phyloP scores from a whole-genome alignment of 1,140 invertebrate species.

The Scaptomyza pallida region DNA sequence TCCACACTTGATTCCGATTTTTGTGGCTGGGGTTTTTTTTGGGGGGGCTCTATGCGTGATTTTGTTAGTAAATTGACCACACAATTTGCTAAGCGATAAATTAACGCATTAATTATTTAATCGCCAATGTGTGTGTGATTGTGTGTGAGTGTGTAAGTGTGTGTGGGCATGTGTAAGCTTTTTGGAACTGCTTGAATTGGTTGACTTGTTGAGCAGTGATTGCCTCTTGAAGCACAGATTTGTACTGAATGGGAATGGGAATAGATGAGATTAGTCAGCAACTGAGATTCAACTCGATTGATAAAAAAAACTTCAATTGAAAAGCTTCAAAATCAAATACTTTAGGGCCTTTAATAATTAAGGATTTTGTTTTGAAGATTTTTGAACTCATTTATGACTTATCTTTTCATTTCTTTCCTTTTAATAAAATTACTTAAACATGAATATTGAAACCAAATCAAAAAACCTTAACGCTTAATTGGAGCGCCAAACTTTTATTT shows the following conservation, averaged over 20 bases:
- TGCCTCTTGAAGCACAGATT: conserved; percentile 13
- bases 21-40: conserved; percentile 5
- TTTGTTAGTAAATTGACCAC: conserved; percentile 74
- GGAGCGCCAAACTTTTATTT: not conserved
- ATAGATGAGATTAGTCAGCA: not conserved
- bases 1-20: conserved; percentile 57
- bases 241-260: not conserved
- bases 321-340: too few species aligned
- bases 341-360: too few species aligned
- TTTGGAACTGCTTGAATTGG: not conserved
- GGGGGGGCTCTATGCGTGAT: conserved; percentile 59
- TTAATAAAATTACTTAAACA: not conserved
- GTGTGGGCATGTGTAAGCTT: conserved; percentile 10
- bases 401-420: too few species aligned
- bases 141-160: conserved; percentile 1
- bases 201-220: conserved; percentile 30
- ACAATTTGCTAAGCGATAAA: conserved; percentile 79
- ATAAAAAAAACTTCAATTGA: too few species aligned
- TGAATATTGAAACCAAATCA: too few species aligned
- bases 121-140: not conserved
- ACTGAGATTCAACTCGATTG: conserved; percentile 13
- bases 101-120: conserved; percentile 77
- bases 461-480: not conserved
- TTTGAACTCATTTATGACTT: too few species aligned
- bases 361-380: too few species aligned